phyloP scores from a whole-genome alignment of 2,797 vertebrate species.

The Microctenopoma lineatum region DNA sequence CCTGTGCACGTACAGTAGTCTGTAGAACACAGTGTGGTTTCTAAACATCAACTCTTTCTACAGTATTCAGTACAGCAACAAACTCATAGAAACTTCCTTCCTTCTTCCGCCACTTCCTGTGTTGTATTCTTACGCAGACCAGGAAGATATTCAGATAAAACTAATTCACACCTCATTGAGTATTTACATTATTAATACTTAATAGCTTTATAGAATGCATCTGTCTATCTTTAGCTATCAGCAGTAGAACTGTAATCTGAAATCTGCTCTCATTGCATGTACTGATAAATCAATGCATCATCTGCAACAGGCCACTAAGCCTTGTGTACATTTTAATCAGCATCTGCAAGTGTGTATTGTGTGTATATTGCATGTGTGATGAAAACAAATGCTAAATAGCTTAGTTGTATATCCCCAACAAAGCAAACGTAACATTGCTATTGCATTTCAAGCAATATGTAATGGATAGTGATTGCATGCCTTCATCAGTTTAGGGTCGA shows the following conservation, averaged over 20 bases:
- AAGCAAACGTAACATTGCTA: background rate
- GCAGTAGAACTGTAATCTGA: background rate
- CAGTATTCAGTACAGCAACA: constrained; percentile 7
- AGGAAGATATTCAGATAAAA: constrained; percentile 30
- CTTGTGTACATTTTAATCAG: constrained; percentile 1
- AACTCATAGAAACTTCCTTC: constrained; percentile 59
- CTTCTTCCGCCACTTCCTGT: constrained; percentile 79
- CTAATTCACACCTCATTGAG: constrained; percentile 13
- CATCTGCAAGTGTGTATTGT: constrained; percentile 7
- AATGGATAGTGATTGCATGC: background rate
- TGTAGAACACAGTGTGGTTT: background rate
- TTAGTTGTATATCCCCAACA: constrained; percentile 43
- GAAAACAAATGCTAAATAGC: constrained; percentile 40
- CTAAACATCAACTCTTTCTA: background rate
- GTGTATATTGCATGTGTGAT: constrained; percentile 39
- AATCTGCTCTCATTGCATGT: background rate
- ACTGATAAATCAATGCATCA: constrained; percentile 6
- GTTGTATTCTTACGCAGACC: constrained; percentile 46
- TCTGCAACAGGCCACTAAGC: background rate
- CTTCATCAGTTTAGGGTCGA: constrained; percentile 11
- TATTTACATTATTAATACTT: background rate
- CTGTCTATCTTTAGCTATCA: background rate
- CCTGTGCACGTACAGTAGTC: background rate
- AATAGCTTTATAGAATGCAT: background rate
- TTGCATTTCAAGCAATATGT: constrained; percentile 8